Evolutionary conservation across 2,113 vertebrate genomes (phyloP), one percentile per base, ranked within the genome.

Genomic region (Archilochus colubris): DNA sequence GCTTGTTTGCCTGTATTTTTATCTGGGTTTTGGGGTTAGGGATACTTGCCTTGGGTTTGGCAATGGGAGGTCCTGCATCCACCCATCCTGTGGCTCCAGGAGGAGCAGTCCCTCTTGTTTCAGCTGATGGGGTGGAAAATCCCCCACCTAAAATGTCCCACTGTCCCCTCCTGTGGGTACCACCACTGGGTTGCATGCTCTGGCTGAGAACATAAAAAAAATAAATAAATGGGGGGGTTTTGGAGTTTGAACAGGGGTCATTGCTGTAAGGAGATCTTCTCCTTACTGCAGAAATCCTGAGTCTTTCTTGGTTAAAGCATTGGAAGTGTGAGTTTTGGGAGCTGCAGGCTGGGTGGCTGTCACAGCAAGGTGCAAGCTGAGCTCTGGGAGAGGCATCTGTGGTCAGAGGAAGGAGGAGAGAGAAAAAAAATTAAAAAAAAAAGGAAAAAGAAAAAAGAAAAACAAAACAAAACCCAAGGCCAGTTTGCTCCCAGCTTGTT

Each of bases 241-340:
- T 73, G 18, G 74, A 36, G 38, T 50, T 33, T 1, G 19, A 20
- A 31, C 2, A 0, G 2, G 6, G 50, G 22, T 68, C 1, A 0
- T 31, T 31, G 68, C 28, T 33, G 2, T 4, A 46, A 44, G 2
- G 0, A 62, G 77, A 20, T 27, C 30, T 54, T 48, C 51, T 48
- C n/a, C 0, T 38, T 1, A 9, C 64, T 70, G 46, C 27, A 78
- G 82, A 48, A 74, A 6, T 2, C 19, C 54, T 33, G 30, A 50
- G 18, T 5, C 0, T 48, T 48, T 48, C 91, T 75, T 85, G 53
- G 44, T 33, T 1, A 24, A 17, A 43, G 23, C 40, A 9, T 10
- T 3, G 27, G 7, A 40, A 40, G 20, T 33, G 44, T 23, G 28
- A 10, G 70, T 31, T 44, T 27, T 33, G 38, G 20, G 19, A 8